Evolutionary conservation across 2,797 vertebrate species (phyloP).

Genomic region (Miichthys miiuy): DNA sequence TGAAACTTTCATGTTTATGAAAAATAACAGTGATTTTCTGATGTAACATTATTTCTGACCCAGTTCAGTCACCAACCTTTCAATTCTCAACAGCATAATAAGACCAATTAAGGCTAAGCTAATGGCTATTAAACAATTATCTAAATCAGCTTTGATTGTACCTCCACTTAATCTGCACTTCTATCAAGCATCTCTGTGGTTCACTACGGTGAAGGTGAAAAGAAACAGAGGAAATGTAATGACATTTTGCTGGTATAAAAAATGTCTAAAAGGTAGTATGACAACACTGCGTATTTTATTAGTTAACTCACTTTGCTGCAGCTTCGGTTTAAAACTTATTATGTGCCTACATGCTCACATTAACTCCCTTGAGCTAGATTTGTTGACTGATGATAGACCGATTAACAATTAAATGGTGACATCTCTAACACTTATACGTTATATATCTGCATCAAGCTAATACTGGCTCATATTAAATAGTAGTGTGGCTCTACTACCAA

Average conservation of each 20-base stretch:
- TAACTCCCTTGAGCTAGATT: too few species aligned
- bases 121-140: constrained; percentile 69
- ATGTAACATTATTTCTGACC: constrained; percentile 35
- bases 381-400: too few species aligned
- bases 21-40: constrained; percentile 8
- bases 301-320: neutral
- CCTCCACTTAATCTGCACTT: constrained; percentile 54
- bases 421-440: too few species aligned
- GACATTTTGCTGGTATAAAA: neutral
- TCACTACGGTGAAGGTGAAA: constrained; percentile 39
- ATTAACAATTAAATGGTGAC: too few species aligned
- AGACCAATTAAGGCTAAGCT: constrained; percentile 52
- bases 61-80: constrained; percentile 15
- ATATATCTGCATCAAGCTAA: too few species aligned
- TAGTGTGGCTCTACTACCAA: too few species aligned
- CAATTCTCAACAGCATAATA: constrained; percentile 65
- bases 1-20: constrained; percentile 14
- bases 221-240: constrained; percentile 21
- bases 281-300: neutral
- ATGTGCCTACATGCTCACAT: neutral
- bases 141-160: constrained; percentile 71
- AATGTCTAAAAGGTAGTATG: neutral
- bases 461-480: too few species aligned
- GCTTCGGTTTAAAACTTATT: neutral
- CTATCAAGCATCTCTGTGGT: constrained; percentile 15